Evolutionary conservation across 2,888 invertebrate genomes (phyloP), one percentile per base, ranked within the genome.

Genomic region (Tinea semifulvella): DNA sequence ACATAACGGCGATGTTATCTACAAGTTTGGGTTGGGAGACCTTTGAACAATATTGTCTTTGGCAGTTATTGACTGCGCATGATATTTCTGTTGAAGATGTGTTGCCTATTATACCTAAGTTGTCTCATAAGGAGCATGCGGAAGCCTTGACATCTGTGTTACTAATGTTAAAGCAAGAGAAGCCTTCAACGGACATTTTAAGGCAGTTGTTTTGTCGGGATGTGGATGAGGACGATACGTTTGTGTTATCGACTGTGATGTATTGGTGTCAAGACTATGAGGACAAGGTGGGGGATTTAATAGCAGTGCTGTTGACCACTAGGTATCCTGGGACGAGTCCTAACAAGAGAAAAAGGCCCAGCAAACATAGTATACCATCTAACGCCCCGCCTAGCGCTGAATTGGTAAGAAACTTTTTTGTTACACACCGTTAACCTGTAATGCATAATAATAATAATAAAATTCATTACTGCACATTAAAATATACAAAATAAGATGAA

Each of bases 1-100:
- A 89, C 46, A 84, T 93, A 36, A 86, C 88, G 47, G 82, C 87
- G 31, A 84, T 93, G 67, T 70, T 93, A 54, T 90, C 90, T 48
- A 89, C 91, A 35, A 97, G 95, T 59, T 81, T 98, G 46, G 86
- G 88, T 46, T 99, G 98, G 95, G 98, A 98, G 74, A 96, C 97
- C 2, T 94, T 96, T 56, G 98, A 98, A 69, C 98, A 99, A 71
- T 91, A 94, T 65, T 97, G 96, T 68, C 85, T 98, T 38, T 99
- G 98, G 98, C 97, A 98, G 71, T 83, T 99, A 47, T 86, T 98
- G 42, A 89, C 91, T 52, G 96, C 96, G 31, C 98, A 98, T 66
- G 94, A 95, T 66, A 91, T 97, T 62, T 91, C 94, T 44, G 86
- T 96, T n/a, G 95, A 96, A 60, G 90, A 91, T 61, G 88, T 97